Base-by-base conservation (phyloP, 2,888 invertebrate genomes). In the Andrena trimmerana region DNA sequence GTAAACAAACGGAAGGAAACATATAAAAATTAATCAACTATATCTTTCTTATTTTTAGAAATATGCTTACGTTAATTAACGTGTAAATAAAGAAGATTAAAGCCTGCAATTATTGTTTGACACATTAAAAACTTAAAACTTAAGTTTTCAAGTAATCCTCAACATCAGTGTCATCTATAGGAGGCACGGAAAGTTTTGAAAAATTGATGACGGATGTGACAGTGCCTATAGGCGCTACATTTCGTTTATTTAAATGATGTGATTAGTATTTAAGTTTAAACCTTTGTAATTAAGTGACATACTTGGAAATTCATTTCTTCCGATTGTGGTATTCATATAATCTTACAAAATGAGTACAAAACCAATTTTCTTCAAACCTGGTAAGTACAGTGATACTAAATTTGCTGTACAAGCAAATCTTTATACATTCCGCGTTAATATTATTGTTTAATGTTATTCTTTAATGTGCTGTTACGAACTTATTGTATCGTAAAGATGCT, bases 361-460 rank as follows among this genome's bases (percentile, higher is more conserved):
- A 42, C 89, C 86, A 13, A 8, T 81, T 20, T 89, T 89, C 68
- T 78, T 82, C 48, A 89, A 78, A 84, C 85, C 89, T 16, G 84
- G 89, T 89, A 74, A 54, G 89, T 81, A 62, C 7, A 83, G 54
- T 36, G 70, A 13, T 60, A 27, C 27, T 24, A 42, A 57, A 42
- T 42, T 42, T 31, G 7, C 13, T 33, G 8, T 16, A 0, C 24
- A 6, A 31, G 52, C 16, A 16, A 71, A 42, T 8, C 0, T 65
- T 13, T 36, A 48, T 24, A 50, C 29, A 0, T 24, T n/a, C n/a
- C 50, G 50, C 20, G 13, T 72, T 54, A 10, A 60, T 20, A 8
- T 24, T 1, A 74, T 27, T 67, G 7, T 8, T 65, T 70, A 20
- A 27, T 27, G 24, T 67, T 36, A 0, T 27, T 20, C 52, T 42